Evolutionary conservation across 1,140 invertebrate genomes (phyloP), one percentile per base, ranked within the genome.

Genomic region (Doryteuthis pealeii): DNA sequence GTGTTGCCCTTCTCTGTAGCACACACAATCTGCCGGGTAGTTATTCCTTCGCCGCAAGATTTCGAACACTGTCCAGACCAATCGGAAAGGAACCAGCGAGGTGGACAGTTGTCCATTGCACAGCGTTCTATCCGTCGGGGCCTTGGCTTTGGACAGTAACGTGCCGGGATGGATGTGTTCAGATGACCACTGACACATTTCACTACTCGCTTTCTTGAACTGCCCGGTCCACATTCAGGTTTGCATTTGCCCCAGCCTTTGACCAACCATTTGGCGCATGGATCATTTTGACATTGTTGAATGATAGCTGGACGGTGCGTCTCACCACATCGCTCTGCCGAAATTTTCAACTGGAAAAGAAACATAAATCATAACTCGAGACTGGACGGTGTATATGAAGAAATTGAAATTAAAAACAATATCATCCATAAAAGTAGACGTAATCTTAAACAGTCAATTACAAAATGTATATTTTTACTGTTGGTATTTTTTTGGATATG

Each of bases 211-310:
- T 58, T 33, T 18, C 40, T 75, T 65, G 12, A 43, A n/a, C n/a
- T 15, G 6, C 40, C 22, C 15, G 31, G 30, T 15, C n/a, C 77
- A 15, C 15, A 65, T 31, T 49, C 70, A 6, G 45, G 22, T 66
- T 78, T 79, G 79, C 91, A 90, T 84, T 90, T 82, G 2, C 89
- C 87, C 92, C 93, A 93, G 0, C 91, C 89, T 18, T 92, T 92
- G 32, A 89, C 85, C 79, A 92, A 92, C 93, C 93, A 94, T 78
- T 91, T 91, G 26, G 90, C 89, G 80, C 92, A 93, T 10, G 90
- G 87, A 66, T 89, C 89, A 62, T 90, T 90, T 65, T 90, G 91
- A 68, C 93, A 94, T 5, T 90, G 88, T 78, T 91, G 88, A 12
- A 89, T 89, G 6, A 88, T 89, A 70, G 90, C 89, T 0, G 93